A percentile compares a stretch with the other conserved stretches of the same genome.
Evolutionary conservation across 1,140 invertebrate species (phyloP).

Genomic region (Drosophila sechellia): DNA sequence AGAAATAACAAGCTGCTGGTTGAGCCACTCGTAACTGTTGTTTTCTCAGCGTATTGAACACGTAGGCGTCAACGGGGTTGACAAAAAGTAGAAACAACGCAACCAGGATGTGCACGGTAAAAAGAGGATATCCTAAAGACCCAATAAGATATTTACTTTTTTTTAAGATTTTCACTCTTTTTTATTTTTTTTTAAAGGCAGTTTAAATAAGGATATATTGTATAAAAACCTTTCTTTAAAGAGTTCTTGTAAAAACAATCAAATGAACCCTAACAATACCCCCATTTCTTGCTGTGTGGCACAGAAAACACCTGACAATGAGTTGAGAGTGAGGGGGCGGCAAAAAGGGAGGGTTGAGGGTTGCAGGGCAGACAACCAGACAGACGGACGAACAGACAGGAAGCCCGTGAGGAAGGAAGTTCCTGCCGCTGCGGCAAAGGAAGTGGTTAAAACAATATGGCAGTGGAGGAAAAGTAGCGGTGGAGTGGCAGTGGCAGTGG

Average conservation of each 20-base stretch:
- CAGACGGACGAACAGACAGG: slow-evolving; percentile 37
- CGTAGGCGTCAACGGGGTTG: slow-evolving; percentile 55
- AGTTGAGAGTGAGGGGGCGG: slow-evolving; percentile 14
- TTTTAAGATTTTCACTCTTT: no score
- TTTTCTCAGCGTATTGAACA: slow-evolving; percentile 46
- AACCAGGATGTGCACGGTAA: slow-evolving; percentile 21
- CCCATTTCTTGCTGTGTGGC: slow-evolving; percentile 8
- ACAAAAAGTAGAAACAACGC: slow-evolving; percentile 21
- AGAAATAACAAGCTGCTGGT: slow-evolving; percentile 52
- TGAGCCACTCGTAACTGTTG: slow-evolving; percentile 38
- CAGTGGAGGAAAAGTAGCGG: slow-evolving; percentile 21
- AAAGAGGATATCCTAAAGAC: neutral
- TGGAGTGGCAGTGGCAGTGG: slow-evolving; percentile 18
- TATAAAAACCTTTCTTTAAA: no score
- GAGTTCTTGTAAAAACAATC: neutral
- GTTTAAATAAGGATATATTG: no score
- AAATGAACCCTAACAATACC: neutral
- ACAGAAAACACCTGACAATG: slow-evolving; percentile 51
- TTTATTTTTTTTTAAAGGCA: no score
- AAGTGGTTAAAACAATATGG: slow-evolving; percentile 75
- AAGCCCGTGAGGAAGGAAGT: slow-evolving; percentile 54
- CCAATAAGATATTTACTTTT: neutral
- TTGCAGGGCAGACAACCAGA: slow-evolving; percentile 9
- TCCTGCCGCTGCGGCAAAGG: slow-evolving; percentile 61
- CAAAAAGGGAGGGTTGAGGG: slow-evolving; percentile 18